A percentile compares a stretch with the other conserved stretches of the same genome.
phyloP scores from a whole-genome alignment of 2,888 invertebrate species.

The Clitarchus hookeri region DNA sequence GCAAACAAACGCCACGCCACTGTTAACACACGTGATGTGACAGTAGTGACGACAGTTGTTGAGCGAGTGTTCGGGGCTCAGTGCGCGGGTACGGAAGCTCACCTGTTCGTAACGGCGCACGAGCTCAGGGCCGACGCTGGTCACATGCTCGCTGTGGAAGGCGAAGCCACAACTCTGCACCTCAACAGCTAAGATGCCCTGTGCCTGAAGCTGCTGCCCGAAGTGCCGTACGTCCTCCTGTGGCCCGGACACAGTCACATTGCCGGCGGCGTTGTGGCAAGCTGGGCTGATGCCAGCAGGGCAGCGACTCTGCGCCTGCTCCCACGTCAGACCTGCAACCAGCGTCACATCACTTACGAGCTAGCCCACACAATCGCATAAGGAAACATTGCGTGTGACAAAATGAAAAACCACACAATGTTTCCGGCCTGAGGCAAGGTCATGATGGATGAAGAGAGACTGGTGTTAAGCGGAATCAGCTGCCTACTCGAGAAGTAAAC shows the following conservation, averaged over 20 bases:
- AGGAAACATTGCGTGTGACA: too few relatives aligned
- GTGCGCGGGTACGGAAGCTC: conserved; percentile 23
- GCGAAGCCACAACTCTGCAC: conserved; percentile 89
- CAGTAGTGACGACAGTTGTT: too few relatives aligned
- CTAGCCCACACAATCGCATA: too few relatives aligned
- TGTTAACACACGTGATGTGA: too few relatives aligned
- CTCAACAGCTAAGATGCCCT: conserved; percentile 82
- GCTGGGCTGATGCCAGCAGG: conserved; percentile 83
- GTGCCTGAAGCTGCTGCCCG: conserved; percentile 69
- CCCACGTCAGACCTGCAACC: conserved; percentile 73
- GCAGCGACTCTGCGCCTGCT: conserved; percentile 72
- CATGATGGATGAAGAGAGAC: too few relatives aligned
- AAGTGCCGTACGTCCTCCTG: conserved; percentile 69
- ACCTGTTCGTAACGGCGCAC: conserved; percentile 71
- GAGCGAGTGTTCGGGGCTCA: too few relatives aligned
- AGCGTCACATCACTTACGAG: too few relatives aligned
- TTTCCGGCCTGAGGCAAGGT: too few relatives aligned
- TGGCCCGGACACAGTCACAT: conserved; percentile 93
- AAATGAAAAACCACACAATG: too few relatives aligned
- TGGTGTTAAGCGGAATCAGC: too few relatives aligned
- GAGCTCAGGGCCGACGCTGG: conserved; percentile 81
- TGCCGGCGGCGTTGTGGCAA: conserved; percentile 94
- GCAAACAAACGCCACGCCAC: too few relatives aligned
- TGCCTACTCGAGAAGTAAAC: too few relatives aligned
- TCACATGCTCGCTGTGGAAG: conserved; percentile 94